These are phyloP conservation scores for Arrhamphus sclerolepis DNA, from an alignment of 2,797 vertebrate species.

Conservation along the genomic window DNA sequence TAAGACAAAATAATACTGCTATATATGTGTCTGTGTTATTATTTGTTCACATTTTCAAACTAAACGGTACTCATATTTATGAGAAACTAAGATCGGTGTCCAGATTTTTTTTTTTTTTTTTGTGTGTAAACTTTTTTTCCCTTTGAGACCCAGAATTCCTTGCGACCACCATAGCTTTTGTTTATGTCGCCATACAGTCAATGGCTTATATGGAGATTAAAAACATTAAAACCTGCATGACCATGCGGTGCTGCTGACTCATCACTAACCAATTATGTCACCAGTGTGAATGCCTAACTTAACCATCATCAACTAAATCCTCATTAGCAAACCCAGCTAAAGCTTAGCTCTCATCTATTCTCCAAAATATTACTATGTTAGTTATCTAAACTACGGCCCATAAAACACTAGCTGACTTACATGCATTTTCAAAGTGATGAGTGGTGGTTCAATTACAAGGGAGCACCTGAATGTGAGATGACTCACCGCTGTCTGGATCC, in stretches of 20 bases:
- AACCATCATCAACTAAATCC: conserved; percentile 1
- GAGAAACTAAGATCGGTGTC: too few species aligned
- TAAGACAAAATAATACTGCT: too few species aligned
- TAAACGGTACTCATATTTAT: too few species aligned
- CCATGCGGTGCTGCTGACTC: not conserved
- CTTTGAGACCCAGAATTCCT: too few species aligned
- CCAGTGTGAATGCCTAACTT: not conserved
- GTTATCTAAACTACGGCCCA: not conserved
- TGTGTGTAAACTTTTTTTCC: too few species aligned
- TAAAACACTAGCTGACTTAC: not conserved
- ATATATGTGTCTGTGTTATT: too few species aligned
- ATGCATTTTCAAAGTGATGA: not conserved
- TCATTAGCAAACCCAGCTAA: conserved; percentile 42
- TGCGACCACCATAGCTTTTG: too few species aligned
- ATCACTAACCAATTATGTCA: not conserved
- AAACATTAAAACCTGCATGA: too few species aligned
- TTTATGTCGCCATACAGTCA: too few species aligned
- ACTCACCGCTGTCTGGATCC: conserved; percentile 77
- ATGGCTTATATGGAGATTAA: too few species aligned
- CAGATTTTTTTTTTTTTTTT: too few species aligned
- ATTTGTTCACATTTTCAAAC: too few species aligned
- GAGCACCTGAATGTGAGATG: not conserved
- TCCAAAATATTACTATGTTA: not conserved
- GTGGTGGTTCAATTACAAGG: rapidly evolving
- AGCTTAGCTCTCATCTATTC: conserved; percentile 25